These are phyloP conservation scores for Xiphydria camelus DNA, from an alignment of 2,888 invertebrate species.

Conservation along the genomic window DNA sequence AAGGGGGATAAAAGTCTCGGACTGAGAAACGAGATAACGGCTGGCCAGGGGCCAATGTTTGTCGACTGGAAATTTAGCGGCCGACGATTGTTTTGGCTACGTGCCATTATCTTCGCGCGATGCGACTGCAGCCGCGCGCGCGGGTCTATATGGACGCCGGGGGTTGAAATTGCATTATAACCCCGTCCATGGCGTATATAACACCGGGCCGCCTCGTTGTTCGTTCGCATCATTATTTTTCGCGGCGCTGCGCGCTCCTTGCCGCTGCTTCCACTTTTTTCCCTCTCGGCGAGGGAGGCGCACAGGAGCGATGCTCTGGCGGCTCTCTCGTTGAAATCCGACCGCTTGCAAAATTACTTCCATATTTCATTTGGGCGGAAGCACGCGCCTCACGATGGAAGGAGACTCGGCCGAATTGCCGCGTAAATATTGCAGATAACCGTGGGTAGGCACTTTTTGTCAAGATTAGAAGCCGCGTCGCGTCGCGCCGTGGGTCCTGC, in stretches of 20 bases:
- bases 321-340: conserved; percentile 6
- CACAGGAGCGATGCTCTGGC: background rate
- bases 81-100: conserved; percentile 52
- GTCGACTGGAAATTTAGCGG: conserved; percentile 55
- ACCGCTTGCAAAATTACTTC: conserved; percentile 19
- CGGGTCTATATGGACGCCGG: background rate
- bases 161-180: conserved; percentile 28
- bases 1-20: conserved; percentile 35
- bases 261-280: background rate
- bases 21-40: conserved; percentile 27
- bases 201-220: conserved; percentile 26
- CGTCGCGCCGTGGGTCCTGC: background rate
- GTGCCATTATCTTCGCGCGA: conserved; percentile 45
- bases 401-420: conserved; percentile 35
- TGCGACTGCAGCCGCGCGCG: conserved; percentile 12
- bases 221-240: conserved; percentile 33
- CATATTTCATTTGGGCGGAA: conserved; percentile 23
- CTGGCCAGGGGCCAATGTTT: conserved; percentile 50
- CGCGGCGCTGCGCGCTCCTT: background rate
- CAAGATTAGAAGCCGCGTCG: conserved; percentile 33
- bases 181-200: too few species aligned
- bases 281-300: too few species aligned
- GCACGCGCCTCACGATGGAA: conserved; percentile 6
- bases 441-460: conserved; percentile 26
- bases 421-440: conserved; percentile 46